These are phyloP conservation scores for Corvus hawaiiensis DNA, from an alignment of 2,113 vertebrate species.

Conservation along the genomic window DNA sequence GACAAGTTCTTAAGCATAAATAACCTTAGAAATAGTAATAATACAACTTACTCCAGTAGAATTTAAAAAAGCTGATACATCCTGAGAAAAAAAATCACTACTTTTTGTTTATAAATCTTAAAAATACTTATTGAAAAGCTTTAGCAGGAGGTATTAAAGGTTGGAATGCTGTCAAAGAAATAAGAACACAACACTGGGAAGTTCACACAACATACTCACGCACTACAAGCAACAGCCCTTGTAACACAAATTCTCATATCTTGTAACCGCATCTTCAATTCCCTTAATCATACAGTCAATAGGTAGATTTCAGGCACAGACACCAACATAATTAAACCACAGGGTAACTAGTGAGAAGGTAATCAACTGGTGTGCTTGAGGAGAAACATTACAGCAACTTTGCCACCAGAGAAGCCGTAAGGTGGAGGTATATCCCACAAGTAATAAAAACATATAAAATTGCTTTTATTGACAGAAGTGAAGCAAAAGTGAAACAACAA, in stretches of 20 bases:
- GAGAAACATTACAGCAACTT: background rate
- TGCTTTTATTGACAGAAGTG: background rate
- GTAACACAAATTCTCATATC: background rate
- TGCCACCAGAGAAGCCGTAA: background rate
- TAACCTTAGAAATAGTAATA: background rate
- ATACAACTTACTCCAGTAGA: background rate
- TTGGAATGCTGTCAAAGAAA: background rate
- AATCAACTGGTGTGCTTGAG: background rate
- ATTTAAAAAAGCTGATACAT: background rate
- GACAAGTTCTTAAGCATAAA: background rate
- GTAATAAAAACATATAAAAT: background rate
- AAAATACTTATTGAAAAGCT: background rate
- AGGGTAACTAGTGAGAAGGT: background rate
- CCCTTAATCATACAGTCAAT: background rate
- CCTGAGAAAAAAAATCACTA: background rate
- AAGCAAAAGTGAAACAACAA: background rate
- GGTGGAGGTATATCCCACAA: background rate
- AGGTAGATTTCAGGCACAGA: background rate
- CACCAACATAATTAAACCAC: background rate
- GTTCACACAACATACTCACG: rapidly evolving
- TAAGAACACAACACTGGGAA: background rate
- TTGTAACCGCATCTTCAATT: background rate
- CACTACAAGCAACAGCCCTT: background rate
- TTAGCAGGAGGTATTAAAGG: background rate
- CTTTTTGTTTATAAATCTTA: background rate